phyloP scores from a whole-genome alignment of 2,888 invertebrate species.

The Drosophila paracracens region DNA sequence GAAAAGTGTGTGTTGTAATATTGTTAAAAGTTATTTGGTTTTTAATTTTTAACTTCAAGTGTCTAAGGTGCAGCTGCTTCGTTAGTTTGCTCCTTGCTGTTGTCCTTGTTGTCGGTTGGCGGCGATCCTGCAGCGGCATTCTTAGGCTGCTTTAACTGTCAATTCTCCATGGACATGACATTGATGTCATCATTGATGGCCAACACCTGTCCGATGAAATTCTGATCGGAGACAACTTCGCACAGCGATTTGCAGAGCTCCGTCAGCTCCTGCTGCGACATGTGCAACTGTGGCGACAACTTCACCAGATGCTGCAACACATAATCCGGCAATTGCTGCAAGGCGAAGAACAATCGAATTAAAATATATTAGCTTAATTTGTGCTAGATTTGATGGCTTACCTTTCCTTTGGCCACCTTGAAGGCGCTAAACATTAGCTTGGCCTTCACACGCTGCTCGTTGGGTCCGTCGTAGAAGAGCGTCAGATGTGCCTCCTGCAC shows the following conservation, averaged over 20 bases:
- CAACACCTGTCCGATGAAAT: constrained; percentile 91
- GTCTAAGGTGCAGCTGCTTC: constrained; percentile 68
- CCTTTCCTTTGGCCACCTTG: constrained; percentile 87
- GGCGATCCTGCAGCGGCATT: constrained; percentile 55
- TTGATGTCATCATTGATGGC: constrained; percentile 93
- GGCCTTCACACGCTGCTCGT: constrained; percentile 89
- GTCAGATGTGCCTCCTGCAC: constrained; percentile 89
- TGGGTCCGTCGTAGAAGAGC: constrained; percentile 89
- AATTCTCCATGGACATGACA: constrained; percentile 90
- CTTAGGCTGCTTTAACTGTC: constrained; percentile 85
- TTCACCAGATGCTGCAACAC: constrained; percentile 88
- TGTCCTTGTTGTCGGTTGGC: constrained; percentile 6
- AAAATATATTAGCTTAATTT: too few relatives aligned
- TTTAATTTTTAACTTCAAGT: constrained; percentile 29
- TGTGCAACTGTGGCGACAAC: constrained; percentile 91
- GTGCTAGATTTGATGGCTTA: not conserved
- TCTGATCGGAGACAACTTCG: constrained; percentile 89
- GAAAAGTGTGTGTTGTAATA: constrained; percentile 12
- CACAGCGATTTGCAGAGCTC: constrained; percentile 88
- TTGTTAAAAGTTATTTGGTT: constrained; percentile 19
- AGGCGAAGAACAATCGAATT: not conserved
- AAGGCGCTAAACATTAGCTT: constrained; percentile 92
- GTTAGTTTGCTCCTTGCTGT: constrained; percentile 26
- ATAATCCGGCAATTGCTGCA: constrained; percentile 87
- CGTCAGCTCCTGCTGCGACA: constrained; percentile 88